phyloP scores from a whole-genome alignment of 2,888 invertebrate genomes.

The Dusona sp. region DNA sequence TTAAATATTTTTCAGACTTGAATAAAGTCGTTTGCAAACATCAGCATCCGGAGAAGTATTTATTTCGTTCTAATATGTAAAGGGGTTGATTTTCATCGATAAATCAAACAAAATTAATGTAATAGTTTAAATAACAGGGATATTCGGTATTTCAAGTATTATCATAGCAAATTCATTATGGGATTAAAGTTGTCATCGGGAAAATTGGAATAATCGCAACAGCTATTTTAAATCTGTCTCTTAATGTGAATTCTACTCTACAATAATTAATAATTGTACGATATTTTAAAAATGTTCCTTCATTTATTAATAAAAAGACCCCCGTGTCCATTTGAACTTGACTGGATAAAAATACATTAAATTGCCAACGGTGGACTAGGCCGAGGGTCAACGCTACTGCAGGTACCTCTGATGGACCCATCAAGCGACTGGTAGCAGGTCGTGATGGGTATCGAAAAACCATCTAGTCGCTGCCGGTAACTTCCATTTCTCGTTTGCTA shows the following conservation, averaged over 20 bases:
- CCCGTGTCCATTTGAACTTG: not conserved
- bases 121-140: not conserved
- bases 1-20: not conserved
- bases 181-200: not conserved
- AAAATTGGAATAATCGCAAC: not conserved
- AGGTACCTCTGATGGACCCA: constrained; percentile 67
- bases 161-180: not conserved
- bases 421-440: constrained; percentile 64
- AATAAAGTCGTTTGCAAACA: not conserved
- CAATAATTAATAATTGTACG: not conserved
- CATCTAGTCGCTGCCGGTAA: constrained; percentile 70
- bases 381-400: constrained; percentile 62
- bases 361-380: constrained; percentile 38
- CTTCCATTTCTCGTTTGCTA: constrained; percentile 66
- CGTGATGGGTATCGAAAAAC: constrained; percentile 69
- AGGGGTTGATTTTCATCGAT: not conserved
- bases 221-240: not conserved
- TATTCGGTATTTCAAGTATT: not conserved
- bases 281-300: not conserved
- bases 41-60: not conserved
- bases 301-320: not conserved
- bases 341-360: constrained; percentile 4
- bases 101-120: not conserved
- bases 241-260: not conserved
- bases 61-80: not conserved